Percentiles rank a stretch among this genome's conserved stretches.
These are phyloP conservation scores for Bursaphelenchus okinawaensis DNA, from an alignment of 2,888 invertebrate genomes.

Conservation along the genomic window DNA sequence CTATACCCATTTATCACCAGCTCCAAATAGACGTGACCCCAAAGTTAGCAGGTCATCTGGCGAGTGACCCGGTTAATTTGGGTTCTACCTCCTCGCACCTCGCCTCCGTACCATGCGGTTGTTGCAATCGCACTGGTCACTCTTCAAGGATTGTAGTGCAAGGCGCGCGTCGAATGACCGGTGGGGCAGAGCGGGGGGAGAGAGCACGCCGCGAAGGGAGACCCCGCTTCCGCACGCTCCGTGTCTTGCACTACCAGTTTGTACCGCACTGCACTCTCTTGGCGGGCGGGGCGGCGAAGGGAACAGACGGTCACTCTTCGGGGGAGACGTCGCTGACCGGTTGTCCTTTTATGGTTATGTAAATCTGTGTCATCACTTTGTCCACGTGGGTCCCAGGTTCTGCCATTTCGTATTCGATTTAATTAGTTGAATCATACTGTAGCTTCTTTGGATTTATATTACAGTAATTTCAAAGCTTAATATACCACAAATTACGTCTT, in stretches of 20 bases:
- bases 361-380: too few species aligned
- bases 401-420: too few species aligned
- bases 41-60: too few species aligned
- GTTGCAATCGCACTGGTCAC: neutral
- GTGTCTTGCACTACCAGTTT: neutral
- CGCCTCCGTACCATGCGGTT: neutral
- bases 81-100: neutral
- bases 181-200: neutral
- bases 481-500: too few species aligned
- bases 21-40: too few species aligned
- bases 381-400: too few species aligned
- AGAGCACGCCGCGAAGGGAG: neutral
- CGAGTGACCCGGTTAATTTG: too few species aligned
- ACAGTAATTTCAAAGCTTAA: too few species aligned
- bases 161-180: neutral
- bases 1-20: too few species aligned
- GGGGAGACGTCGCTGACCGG: neutral
- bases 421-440: too few species aligned
- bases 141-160: conserved; percentile 15
- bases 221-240: conserved; percentile 10
- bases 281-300: neutral
- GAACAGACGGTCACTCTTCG: conserved; percentile 4
- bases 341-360: too few species aligned
- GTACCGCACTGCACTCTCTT: neutral
- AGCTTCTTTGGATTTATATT: too few species aligned